Base-by-base conservation (phyloP, 30 jellyfish, hydroid and myxozoan species). In the Turritopsis rubra region DNA sequence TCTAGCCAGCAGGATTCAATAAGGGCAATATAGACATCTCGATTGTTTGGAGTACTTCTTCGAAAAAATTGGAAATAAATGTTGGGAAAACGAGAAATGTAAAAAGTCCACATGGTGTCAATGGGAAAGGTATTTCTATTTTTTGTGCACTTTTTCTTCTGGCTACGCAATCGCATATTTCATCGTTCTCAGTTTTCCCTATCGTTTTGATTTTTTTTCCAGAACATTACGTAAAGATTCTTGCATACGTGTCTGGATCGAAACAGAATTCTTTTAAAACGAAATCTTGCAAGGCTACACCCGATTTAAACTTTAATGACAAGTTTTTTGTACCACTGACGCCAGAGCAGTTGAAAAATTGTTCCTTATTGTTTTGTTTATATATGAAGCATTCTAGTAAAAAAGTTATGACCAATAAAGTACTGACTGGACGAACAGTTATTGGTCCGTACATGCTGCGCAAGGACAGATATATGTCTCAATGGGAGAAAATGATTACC, bases 391-490 rank as follows among this genome's bases (percentile, higher is more conserved):
- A 85, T 21, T 71, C 89, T 1, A 81, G 88, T 52, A 95, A 93
- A 65, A 72, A 83, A 60, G 72, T 72, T 85, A 41, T 80, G 0
- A 23, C 23, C 22, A 73, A 52, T 16, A 73, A 83, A 22, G 28
- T 54, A 21, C 89, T 88, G 87, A 89, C 89, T 5, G 99, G 99
- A 52, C 29, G 88, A 23, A 80, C 96, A 24, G 88, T 88, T 1
- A 93, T 93, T 78, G 96, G 99, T 0, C 99, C 99, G 72, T 93
- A 93, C 72, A 93, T 93, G 99, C 79, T 86, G 28, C 90, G 83
- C 31, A 89, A 65, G 30, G 53, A 52, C n/a, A 60, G 82, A 20
- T 54, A 85, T 13, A 71, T 85, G 29, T 83, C 96, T 16, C 99
- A 93, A 27, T 93, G 99, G 99, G 99, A 93, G 53, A 88, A 76